Percentiles rank a stretch among this genome's conserved stretches.
These are phyloP conservation scores for Taurulus bubalis DNA, from an alignment of 2,113 vertebrate genomes.

Conservation along the genomic window DNA sequence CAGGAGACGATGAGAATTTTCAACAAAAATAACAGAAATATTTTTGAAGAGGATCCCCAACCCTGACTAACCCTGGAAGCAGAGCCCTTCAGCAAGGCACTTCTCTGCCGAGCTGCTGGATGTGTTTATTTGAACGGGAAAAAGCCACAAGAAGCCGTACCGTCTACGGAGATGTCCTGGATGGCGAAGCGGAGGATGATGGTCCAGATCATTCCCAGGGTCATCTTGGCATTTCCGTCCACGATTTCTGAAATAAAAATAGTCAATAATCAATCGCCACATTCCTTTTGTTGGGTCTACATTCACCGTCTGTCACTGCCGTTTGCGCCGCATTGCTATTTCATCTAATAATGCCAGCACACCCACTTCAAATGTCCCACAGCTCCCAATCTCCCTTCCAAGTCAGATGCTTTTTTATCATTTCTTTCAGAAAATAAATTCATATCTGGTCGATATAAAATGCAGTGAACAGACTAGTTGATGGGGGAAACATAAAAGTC, in stretches of 20 bases:
- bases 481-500: background rate
- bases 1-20: background rate
- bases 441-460: background rate
- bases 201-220: conserved; percentile 98
- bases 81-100: background rate
- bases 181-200: conserved; percentile 97
- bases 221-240: conserved; percentile 96
- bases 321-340: conserved; percentile 36
- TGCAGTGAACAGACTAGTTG: background rate
- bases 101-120: too few species aligned
- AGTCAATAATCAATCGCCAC: background rate
- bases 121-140: background rate
- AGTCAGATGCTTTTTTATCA: background rate
- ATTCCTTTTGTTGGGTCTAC: background rate
- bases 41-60: background rate
- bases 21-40: background rate
- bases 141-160: conserved; percentile 67
- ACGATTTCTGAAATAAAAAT: conserved; percentile 88
- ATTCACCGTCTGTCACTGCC: background rate
- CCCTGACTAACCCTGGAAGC: background rate
- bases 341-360: conserved; percentile 12
- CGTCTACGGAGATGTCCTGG: conserved; percentile 98
- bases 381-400: background rate
- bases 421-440: background rate
- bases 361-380: conserved; percentile 29